A percentile compares a stretch with the other conserved stretches of the same genome.
Evolutionary conservation across 2,113 vertebrate species (phyloP).

Genomic region (Odobenus rosmarus): DNA sequence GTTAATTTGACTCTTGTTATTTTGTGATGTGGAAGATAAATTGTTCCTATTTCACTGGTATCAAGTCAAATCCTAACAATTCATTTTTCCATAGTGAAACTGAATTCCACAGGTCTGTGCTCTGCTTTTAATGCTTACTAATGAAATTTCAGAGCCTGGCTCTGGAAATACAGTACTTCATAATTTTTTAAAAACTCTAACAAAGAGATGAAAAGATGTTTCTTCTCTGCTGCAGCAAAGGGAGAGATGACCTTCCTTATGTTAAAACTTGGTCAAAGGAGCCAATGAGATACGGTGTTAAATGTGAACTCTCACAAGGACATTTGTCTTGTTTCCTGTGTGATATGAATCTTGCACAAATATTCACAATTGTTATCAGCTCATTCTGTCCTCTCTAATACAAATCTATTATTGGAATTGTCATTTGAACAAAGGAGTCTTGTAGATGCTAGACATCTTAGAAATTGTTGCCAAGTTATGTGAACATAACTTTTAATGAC

Average conservation of each 20-base stretch:
- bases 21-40: neutral
- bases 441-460: constrained; percentile 1
- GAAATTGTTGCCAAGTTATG: neutral
- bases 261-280: constrained; percentile 1
- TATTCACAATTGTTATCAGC: neutral
- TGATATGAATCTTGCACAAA: neutral
- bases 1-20: neutral
- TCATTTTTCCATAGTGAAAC: constrained; percentile 32
- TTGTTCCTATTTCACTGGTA: neutral
- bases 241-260: neutral
- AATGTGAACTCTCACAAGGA: neutral
- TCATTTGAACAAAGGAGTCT: constrained; percentile 50
- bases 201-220: neutral
- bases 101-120: neutral
- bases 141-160: neutral
- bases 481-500: neutral
- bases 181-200: neutral
- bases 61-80: constrained; percentile 35
- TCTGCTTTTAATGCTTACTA: constrained; percentile 45
- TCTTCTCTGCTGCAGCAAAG: neutral
- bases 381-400: constrained; percentile 23
- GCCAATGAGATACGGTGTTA: neutral
- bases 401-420: constrained; percentile 22
- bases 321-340: neutral
- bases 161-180: constrained; percentile 48